phyloP scores from a whole-genome alignment of 2,888 invertebrate species.

The Lacanobia wlatinum region DNA sequence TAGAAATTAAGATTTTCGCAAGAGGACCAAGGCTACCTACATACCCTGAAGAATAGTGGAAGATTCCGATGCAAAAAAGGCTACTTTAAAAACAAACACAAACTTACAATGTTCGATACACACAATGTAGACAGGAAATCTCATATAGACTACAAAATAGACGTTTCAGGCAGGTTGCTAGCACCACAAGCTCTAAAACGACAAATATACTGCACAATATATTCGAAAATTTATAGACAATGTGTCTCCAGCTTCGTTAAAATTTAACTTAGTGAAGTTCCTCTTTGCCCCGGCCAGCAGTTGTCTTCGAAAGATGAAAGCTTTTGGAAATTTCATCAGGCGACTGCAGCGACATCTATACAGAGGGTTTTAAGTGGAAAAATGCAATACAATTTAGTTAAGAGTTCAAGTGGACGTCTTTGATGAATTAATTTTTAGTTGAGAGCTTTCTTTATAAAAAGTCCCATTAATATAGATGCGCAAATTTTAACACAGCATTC shows the following conservation, averaged over 20 bases:
- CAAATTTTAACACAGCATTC: too few relatives aligned
- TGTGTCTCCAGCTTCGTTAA: constrained; percentile 42
- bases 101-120: too few relatives aligned
- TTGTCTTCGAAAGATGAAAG: constrained; percentile 26
- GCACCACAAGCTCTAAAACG: neutral
- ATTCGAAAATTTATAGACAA: constrained; percentile 31
- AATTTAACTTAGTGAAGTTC: constrained; percentile 31
- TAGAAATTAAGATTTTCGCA: too few relatives aligned
- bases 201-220: constrained; percentile 29
- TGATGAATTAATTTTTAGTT: constrained; percentile 12
- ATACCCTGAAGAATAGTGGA: too few relatives aligned
- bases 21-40: neutral
- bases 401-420: neutral
- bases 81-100: too few relatives aligned
- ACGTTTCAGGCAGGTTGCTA: neutral
- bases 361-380: neutral
- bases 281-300: neutral
- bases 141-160: neutral
- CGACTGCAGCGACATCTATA: constrained; percentile 26
- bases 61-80: too few relatives aligned
- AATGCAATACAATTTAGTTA: constrained; percentile 20
- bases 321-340: constrained; percentile 48
- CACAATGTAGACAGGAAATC: neutral
- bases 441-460: neutral
- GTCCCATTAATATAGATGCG: too few relatives aligned